Percentiles rank a stretch among this genome's conserved stretches.
phyloP scores from a whole-genome alignment of 2,888 invertebrate genomes.

The Drosophila niveifrons region DNA sequence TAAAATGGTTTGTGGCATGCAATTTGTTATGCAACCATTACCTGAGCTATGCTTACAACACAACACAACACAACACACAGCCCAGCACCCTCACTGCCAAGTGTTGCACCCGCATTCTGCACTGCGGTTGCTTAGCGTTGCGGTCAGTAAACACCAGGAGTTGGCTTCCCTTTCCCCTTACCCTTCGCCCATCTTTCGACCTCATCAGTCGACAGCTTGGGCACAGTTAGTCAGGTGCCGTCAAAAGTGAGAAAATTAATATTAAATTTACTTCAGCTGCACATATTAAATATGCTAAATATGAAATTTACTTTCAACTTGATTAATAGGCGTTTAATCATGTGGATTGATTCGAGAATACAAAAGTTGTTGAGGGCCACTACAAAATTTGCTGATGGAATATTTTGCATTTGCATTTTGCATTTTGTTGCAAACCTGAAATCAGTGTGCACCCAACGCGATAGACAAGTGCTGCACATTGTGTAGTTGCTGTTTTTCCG shows the following conservation, averaged over 20 bases:
- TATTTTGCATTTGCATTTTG: not conserved
- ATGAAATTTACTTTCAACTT: not conserved
- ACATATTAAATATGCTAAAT: not conserved
- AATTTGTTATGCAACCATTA: slow-evolving; percentile 73
- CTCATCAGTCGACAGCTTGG: not conserved
- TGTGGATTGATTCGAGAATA: not conserved
- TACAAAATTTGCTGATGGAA: not conserved
- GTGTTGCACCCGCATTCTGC: slow-evolving; percentile 49
- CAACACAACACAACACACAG: not conserved
- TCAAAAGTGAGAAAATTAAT: slow-evolving; percentile 18
- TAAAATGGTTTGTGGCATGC: slow-evolving; percentile 74
- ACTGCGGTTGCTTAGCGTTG: slow-evolving; percentile 71
- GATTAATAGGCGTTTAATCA: not conserved
- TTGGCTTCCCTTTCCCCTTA: slow-evolving; percentile 3
- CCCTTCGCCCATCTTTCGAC: not conserved
- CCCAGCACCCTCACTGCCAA: slow-evolving; percentile 13
- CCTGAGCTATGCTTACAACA: slow-evolving; percentile 8
- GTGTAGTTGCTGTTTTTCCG: slow-evolving; percentile 46
- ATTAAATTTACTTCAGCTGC: slow-evolving; percentile 10
- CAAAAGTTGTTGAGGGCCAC: not conserved
- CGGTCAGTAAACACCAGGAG: slow-evolving; percentile 53
- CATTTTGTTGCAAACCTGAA: not conserved
- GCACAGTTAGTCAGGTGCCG: slow-evolving; percentile 32
- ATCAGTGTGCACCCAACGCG: slow-evolving; percentile 24
- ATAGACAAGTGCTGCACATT: slow-evolving; percentile 1